Evolutionary conservation across 2,113 vertebrate species (phyloP), one percentile per base, ranked within the genome.

Genomic region (Poeciliopsis retropinna): DNA sequence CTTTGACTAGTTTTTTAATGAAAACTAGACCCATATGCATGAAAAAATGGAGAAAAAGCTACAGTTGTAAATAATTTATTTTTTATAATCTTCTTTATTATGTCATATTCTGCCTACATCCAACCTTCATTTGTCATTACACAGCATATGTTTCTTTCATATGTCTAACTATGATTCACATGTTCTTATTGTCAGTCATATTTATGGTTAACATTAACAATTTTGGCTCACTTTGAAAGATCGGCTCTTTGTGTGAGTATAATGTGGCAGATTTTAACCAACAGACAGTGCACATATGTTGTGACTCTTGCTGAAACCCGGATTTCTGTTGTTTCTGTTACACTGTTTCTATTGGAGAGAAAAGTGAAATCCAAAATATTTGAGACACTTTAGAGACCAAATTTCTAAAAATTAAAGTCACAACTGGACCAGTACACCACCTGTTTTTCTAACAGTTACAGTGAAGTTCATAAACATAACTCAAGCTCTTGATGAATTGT

Each of bases 21-120:
- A 84, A 94, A 95, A 94, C 82, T 85, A 85, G 68, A 90, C 91
- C 93, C 93, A 95, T 89, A 83, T 95, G 93, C 70, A 87, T 74
- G 34, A 54, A 65, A 22, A n/a, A 13, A 34, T 25, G 1, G 17
- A 78, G 70, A 83, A 79, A 89, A 78, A 80, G 76, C 63, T 57
- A 32, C 51, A 81, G 82, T 79, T 89, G 76, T 89, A 79, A 85
- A 85, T 91, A 88, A 64, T 83, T 67, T 80, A 2, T 34, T 82
- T 78, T 81, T 75, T 68, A 51, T 73, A 60, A 75, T 68, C 83
- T 70, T 70, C 83, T 70, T 8, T 72, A 76, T 64, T 64, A 81
- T 84, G 80, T 88, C 88, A 82, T 84, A 86, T 72, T 79, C 73
- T 67, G 80, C 85, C 72, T 82, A 76, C 70, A 72, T 75, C 31